These are phyloP conservation scores for Pygathrix nemaeus DNA, from an alignment of 2,113 vertebrate species.

Conservation along the genomic window DNA sequence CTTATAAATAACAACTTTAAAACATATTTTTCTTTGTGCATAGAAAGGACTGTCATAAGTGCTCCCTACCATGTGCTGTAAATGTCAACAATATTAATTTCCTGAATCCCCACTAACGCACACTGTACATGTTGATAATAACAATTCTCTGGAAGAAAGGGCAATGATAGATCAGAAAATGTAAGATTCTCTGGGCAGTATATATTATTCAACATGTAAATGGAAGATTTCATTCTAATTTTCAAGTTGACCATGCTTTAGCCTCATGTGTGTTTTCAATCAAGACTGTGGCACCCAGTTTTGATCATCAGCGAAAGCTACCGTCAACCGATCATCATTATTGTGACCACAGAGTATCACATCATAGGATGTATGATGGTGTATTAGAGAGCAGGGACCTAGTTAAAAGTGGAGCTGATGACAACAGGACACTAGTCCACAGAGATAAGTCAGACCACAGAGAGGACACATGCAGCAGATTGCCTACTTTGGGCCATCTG, in stretches of 20 bases:
- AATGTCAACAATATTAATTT: not conserved
- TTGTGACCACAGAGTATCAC: not conserved
- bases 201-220: not conserved
- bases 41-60: not conserved
- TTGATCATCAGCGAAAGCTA: not conserved
- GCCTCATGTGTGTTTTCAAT: not conserved
- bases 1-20: not conserved
- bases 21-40: not conserved
- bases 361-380: fast-evolving
- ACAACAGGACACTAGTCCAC: not conserved
- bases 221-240: not conserved
- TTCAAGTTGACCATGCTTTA: slow-evolving; percentile 10
- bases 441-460: not conserved
- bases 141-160: not conserved
- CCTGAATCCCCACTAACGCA: not conserved
- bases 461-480: too few species aligned
- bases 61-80: not conserved
- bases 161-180: not conserved
- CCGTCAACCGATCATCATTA: not conserved
- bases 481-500: too few species aligned
- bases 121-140: not conserved
- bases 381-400: not conserved
- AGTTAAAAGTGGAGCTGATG: not conserved
- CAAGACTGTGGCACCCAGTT: not conserved
- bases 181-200: not conserved